Evolutionary conservation across 2,888 invertebrate genomes (phyloP).

Genomic region (Sthenelais limicola): DNA sequence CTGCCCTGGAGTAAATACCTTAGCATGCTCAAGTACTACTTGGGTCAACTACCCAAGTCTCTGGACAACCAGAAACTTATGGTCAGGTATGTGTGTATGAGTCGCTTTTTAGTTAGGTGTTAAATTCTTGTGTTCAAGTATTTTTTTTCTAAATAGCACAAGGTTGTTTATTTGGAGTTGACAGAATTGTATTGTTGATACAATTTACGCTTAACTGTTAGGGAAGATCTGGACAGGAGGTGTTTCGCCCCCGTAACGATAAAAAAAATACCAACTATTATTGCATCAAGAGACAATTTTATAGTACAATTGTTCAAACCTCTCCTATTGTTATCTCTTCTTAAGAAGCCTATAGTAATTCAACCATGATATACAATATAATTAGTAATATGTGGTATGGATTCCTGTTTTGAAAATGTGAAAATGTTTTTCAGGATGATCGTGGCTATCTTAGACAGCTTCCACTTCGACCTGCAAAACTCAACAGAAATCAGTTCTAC

Average conservation of each 20-base stretch:
- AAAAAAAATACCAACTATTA: too few relatives aligned
- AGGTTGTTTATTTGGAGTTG: conserved; percentile 5
- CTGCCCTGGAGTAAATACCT: conserved; percentile 94
- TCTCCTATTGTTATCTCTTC: too few relatives aligned
- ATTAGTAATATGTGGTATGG: too few relatives aligned
- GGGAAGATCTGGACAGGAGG: too few relatives aligned
- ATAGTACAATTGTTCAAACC: too few relatives aligned
- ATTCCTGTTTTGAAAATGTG: too few relatives aligned
- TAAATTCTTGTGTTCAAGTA: background rate
- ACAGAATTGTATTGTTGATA: conserved; percentile 3
- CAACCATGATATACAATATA: too few relatives aligned
- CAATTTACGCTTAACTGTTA: background rate
- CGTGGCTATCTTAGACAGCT: conserved; percentile 85
- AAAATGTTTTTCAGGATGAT: conserved; percentile 68
- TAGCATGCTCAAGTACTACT: conserved; percentile 84
- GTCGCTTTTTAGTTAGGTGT: background rate
- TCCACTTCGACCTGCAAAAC: conserved; percentile 86
- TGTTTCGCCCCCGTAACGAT: too few relatives aligned
- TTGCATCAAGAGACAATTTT: too few relatives aligned
- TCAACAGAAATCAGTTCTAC: conserved; percentile 40
- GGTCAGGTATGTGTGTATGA: conserved; percentile 74
- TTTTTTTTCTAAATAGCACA: background rate
- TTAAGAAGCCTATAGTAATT: too few relatives aligned
- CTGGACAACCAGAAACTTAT: conserved; percentile 86
- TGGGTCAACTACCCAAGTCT: conserved; percentile 82